phyloP scores from a whole-genome alignment of 2,113 vertebrate genomes.

The Lamprotornis superbus region DNA sequence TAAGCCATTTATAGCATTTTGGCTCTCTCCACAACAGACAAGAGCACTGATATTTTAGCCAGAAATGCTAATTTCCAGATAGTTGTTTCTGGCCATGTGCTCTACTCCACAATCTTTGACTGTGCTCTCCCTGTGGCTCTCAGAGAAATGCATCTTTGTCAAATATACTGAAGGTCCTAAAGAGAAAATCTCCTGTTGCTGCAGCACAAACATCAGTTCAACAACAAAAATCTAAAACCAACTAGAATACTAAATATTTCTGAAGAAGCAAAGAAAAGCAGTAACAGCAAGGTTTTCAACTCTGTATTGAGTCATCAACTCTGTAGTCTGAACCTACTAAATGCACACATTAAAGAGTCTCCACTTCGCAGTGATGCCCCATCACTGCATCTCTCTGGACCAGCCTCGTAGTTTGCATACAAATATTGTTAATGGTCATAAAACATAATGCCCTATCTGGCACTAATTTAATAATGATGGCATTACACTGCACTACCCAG shows the following conservation, averaged over 20 bases:
- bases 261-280: background rate
- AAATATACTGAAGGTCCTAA: background rate
- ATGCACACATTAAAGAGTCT: rapidly evolving
- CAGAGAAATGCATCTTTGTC: background rate
- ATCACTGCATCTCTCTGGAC: background rate
- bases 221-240: background rate
- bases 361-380: background rate
- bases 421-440: background rate
- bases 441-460: background rate
- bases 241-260: background rate
- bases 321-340: background rate
- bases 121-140: background rate
- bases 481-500: background rate
- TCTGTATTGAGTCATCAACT: background rate
- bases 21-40: background rate
- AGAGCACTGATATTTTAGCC: background rate
- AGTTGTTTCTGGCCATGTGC: background rate
- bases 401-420: background rate
- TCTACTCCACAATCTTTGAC: background rate
- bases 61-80: background rate
- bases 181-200: background rate
- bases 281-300: background rate
- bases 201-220: background rate
- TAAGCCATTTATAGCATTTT: background rate
- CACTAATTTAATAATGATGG: background rate